These are phyloP conservation scores for Pelodytes ibericus DNA, from an alignment of 2,797 vertebrate species.

Conservation along the genomic window DNA sequence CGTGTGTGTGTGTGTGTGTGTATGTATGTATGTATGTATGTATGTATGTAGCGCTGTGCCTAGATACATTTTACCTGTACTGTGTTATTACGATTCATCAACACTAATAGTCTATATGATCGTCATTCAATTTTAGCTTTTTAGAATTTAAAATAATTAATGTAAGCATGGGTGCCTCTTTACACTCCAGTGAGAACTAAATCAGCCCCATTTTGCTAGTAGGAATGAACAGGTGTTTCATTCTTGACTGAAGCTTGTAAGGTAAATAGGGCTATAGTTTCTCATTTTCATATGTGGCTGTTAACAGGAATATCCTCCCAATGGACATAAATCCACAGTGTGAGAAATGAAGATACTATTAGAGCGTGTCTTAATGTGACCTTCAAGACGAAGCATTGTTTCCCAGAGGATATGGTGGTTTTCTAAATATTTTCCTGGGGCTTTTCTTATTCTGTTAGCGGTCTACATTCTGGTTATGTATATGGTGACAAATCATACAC, in stretches of 20 bases:
- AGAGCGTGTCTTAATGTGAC: background rate
- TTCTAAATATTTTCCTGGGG: background rate
- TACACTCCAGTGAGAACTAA: background rate
- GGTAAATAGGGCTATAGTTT: background rate
- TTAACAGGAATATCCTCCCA: constrained; percentile 1
- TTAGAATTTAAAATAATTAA: no score
- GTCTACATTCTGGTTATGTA: background rate
- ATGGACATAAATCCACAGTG: constrained; percentile 1
- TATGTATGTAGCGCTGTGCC: no score
- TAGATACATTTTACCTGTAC: no score
- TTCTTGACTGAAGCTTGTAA: background rate
- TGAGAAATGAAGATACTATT: constrained; percentile 3
- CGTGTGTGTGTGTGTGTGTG: no score
- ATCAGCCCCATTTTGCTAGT: background rate
- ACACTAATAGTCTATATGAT: no score
- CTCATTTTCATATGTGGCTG: background rate
- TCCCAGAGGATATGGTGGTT: background rate
- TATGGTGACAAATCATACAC: constrained; percentile 14
- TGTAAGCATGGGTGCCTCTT: background rate
- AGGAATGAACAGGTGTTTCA: background rate
- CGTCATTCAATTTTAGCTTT: no score
- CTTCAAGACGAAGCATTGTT: background rate
- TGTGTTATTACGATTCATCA: no score
- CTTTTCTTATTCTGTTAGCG: background rate
- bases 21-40: no score